Evolutionary conservation across 1,140 invertebrate species (phyloP).

Genomic region (Cyrtorhinus lividipennis): DNA sequence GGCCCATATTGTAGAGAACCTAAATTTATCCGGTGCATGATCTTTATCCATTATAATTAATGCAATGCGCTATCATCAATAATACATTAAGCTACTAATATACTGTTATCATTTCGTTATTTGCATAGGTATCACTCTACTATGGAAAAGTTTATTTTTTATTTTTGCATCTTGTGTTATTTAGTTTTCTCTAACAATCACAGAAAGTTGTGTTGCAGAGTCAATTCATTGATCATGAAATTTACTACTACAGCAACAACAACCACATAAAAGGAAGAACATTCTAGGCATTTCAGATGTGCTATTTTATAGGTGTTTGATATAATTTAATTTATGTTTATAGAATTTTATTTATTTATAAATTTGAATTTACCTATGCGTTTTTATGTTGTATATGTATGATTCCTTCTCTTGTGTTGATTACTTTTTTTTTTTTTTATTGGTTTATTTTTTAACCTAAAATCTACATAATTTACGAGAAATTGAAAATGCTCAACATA

Average conservation of each 20-base stretch:
- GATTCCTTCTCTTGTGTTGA: background rate
- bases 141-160: constrained; percentile 1
- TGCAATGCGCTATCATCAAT: constrained; percentile 16
- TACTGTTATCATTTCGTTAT: constrained; percentile 14
- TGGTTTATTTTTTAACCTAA: no score
- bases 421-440: background rate
- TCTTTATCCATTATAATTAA: constrained; percentile 15
- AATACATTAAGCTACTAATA: constrained; percentile 18
- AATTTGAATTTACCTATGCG: background rate
- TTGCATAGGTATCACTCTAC: constrained; percentile 18
- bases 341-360: background rate
- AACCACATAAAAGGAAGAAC: background rate
- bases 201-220: constrained; percentile 17
- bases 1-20: constrained; percentile 12
- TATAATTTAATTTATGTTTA: background rate
- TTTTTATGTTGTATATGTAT: background rate
- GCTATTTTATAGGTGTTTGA: background rate
- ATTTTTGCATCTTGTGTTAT: constrained; percentile 3
- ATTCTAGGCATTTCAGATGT: constrained; percentile 19
- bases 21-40: constrained; percentile 15
- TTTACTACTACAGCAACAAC: no score
- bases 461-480: no score
- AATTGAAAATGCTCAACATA: background rate
- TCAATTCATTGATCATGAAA: background rate
- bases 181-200: constrained; percentile 14